phyloP scores from a whole-genome alignment of 2,797 vertebrate genomes.

The Xenopus petersii region DNA sequence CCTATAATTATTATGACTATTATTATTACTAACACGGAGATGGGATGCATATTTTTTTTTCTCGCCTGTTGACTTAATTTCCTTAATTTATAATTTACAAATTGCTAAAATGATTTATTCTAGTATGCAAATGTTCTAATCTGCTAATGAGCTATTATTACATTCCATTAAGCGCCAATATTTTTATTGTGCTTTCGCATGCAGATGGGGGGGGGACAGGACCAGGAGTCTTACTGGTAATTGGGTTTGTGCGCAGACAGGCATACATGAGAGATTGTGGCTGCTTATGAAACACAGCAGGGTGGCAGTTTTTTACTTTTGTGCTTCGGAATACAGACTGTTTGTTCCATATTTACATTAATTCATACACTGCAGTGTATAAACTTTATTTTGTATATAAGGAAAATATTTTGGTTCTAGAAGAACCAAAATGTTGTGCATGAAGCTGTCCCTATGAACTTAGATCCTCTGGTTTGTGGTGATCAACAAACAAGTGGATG shows the following conservation, averaged over 20 bases:
- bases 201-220: neutral
- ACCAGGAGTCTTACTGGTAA: neutral
- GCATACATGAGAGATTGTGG: neutral
- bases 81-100: slow-evolving; percentile 37
- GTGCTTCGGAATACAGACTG: too few relatives aligned
- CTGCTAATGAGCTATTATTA: slow-evolving; percentile 34
- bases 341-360: too few relatives aligned
- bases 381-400: too few relatives aligned
- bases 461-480: too few relatives aligned
- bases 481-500: too few relatives aligned
- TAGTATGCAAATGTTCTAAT: slow-evolving; percentile 30
- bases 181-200: neutral
- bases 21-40: slow-evolving; percentile 1
- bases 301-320: neutral
- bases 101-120: slow-evolving; percentile 39
- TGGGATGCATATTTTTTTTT: neutral
- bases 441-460: too few relatives aligned
- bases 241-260: neutral
- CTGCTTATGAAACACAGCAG: neutral
- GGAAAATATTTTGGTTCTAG: too few relatives aligned
- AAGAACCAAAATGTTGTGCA: too few relatives aligned
- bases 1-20: neutral
- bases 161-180: slow-evolving; percentile 27
- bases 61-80: neutral
- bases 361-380: too few relatives aligned